These are phyloP conservation scores for Dione juno DNA, from an alignment of 2,888 invertebrate species.

Conservation along the genomic window DNA sequence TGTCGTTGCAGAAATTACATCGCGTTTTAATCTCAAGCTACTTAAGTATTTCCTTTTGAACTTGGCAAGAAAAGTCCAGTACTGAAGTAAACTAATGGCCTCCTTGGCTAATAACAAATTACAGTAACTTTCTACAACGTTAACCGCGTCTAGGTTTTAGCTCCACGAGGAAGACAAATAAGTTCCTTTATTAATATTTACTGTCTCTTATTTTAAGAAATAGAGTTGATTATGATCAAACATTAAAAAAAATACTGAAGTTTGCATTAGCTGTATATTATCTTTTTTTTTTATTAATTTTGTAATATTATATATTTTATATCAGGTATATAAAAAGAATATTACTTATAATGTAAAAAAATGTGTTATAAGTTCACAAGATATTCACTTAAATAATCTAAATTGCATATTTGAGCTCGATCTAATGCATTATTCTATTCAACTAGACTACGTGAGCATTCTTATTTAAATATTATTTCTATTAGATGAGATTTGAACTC, in stretches of 20 bases:
- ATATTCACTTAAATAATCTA: not conserved
- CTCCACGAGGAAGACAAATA: conserved; percentile 1
- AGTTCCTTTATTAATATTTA: conserved; percentile 8
- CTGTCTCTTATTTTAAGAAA: not conserved
- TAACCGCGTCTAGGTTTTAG: conserved; percentile 22
- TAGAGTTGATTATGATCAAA: too few relatives aligned
- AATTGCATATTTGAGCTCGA: not conserved
- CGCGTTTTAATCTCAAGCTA: conserved; percentile 34
- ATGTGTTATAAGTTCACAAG: not conserved
- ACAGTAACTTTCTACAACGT: conserved; percentile 25
- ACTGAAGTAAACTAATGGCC: conserved; percentile 37
- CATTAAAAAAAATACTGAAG: too few relatives aligned
- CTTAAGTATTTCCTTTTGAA: conserved; percentile 32
- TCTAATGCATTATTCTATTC: not conserved
- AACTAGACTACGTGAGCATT: not conserved
- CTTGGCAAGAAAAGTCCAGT: conserved; percentile 29
- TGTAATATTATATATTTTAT: too few relatives aligned
- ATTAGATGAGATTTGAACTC: not conserved
- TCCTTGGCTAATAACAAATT: conserved; percentile 35
- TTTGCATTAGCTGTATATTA: too few relatives aligned
- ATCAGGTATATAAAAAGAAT: too few relatives aligned
- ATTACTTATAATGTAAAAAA: too few relatives aligned
- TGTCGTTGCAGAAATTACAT: conserved; percentile 23
- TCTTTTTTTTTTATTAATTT: too few relatives aligned
- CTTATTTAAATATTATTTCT: not conserved